Base-by-base conservation (phyloP, 2,113 vertebrate species). In the Conger conger region DNA sequence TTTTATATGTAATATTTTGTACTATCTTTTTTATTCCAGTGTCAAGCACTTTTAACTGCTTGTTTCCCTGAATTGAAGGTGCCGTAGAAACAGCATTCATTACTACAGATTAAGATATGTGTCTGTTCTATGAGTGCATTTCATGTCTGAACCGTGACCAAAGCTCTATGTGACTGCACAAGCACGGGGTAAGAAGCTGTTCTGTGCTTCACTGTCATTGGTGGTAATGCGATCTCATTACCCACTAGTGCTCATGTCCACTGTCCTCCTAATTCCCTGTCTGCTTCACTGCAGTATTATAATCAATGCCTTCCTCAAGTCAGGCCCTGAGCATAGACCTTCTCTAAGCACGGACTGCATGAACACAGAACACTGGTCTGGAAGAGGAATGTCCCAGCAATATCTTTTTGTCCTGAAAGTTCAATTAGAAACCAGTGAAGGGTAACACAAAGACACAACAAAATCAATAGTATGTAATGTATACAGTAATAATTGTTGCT, bases 141-240 rank as follows among this genome's bases (percentile, higher is more conserved):
- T 63, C 57, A 63, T 63, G 7, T 23, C 57, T 27, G 20, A 63
- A 2, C 57, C 57, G 3, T 63, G 57, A 4, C 57, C 23, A 63
- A 63, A 63, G 57, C 20, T 8, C 18, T 27, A 2, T 63, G 4
- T 20, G 57, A 63, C 57, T 63, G 23, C 57, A 27, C 57, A 63
- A 27, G 23, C 20, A 20, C 0, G 27, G 20, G 20, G 57, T 42
- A 76, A 35, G 15, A 23, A 27, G 9, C 9, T 77, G 18, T 63
- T 38, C 38, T 76, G 77, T 23, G 63, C 77, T 80, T 54, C 60
- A 30, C 38, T 76, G 78, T 82, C 45, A 63, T 45, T 27, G 81
- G 23, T 38, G 27, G 84, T 81, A 84, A 81, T 83, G 73, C 63
- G 40, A 83, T 83, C 81, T 82, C 73, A 85, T 79, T 81, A 81